phyloP scores from a whole-genome alignment of 2,888 invertebrate genomes.

The Hipparchia semele region DNA sequence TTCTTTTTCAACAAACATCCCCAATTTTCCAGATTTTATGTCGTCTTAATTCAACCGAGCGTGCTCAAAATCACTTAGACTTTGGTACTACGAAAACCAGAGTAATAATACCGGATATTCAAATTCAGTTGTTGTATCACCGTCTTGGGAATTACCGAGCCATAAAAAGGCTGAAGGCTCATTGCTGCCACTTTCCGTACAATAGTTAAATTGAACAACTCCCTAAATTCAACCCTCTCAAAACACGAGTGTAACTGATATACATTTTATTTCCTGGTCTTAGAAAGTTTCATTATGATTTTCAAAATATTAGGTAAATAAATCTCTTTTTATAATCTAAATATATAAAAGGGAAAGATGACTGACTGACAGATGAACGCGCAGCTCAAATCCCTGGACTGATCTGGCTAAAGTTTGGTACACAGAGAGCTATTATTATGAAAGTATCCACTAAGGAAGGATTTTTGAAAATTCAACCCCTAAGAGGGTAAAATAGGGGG shows the following conservation, averaged over 20 bases:
- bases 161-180: slow-evolving; percentile 42
- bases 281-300: slow-evolving; percentile 35
- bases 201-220: slow-evolving; percentile 65
- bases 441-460: no score
- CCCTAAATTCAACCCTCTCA: slow-evolving; percentile 48
- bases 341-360: no score
- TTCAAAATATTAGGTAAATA: slow-evolving; percentile 9
- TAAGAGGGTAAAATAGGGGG: no score
- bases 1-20: not conserved
- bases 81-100: slow-evolving; percentile 12
- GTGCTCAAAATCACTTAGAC: slow-evolving; percentile 17
- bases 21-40: not conserved
- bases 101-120: slow-evolving; percentile 22
- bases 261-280: slow-evolving; percentile 49
- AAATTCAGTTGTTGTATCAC: slow-evolving; percentile 22
- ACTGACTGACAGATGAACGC: no score
- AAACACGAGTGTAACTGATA: slow-evolving; percentile 48
- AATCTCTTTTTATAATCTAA: slow-evolving; percentile 18
- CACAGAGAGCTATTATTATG: no score
- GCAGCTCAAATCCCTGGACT: no score
- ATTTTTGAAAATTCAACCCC: no score
- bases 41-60: slow-evolving; percentile 4
- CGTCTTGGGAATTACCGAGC: slow-evolving; percentile 46
- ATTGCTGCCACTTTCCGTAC: slow-evolving; percentile 45
- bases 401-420: no score